Base-by-base conservation (phyloP, 1,140 invertebrate species). In the Gryllus bimaculatus region DNA sequence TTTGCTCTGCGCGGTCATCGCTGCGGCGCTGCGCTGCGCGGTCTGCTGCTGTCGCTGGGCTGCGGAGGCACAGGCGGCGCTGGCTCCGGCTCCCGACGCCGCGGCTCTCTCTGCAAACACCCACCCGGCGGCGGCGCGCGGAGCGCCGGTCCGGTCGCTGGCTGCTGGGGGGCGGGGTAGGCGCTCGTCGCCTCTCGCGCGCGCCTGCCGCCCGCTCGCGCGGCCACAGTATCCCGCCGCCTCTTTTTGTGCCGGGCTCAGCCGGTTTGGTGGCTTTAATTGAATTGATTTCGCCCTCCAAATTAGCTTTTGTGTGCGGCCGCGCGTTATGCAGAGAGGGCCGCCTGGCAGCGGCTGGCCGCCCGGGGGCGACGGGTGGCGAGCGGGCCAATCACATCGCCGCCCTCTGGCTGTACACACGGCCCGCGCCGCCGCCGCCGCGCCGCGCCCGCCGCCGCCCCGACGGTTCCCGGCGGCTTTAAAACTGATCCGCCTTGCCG, bases 241-340 rank as follows among this genome's bases (percentile, higher is more conserved):
- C 78, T 74, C 47, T 79, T 73, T 79, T 79, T 79, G 78, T 79
- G 49, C 73, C 78, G 73, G 78, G 47, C 73, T 75, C 78, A 79
- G 73, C 78, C 47, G n/a, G 75, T 79, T 80, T 73, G 73, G 78
- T 49, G 47, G 79, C 39, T 74, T 78, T 80, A 80, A 80, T 80
- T 80, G 79, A 80, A 80, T n/a, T 80, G 78, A 78, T 78, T 80
- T 78, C 79, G 73, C 79, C 75, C 77, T 77, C 79, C 75, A 77
- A 79, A 79, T 79, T 79, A 79, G 79, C 79, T 74, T 66, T 76
- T 79, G 78, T 79, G 66, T 49, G 39, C 66, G 78, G 48, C 18
- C 26, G 66, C 78, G 48, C 78, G 39, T 12, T 48, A 66, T 66
- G 7, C 54, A 66, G 54, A 66, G 54, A 66, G 54, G 54, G 54